phyloP scores from a whole-genome alignment of 2,797 vertebrate species.

The Peromyscus melanophrys region DNA sequence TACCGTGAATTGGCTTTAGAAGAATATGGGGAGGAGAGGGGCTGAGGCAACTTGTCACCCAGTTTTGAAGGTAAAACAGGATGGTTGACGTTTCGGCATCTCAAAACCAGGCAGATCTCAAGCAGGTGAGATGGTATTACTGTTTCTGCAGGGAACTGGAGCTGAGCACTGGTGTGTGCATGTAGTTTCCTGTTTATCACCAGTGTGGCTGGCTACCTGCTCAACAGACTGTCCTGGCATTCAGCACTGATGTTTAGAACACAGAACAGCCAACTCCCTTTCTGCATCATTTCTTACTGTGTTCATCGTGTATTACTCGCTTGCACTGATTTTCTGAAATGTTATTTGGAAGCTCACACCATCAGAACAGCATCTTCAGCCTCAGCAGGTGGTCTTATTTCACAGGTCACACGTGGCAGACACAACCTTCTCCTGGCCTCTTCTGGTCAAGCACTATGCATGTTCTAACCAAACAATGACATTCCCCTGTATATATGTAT shows the following conservation, averaged over 20 bases:
- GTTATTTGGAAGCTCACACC: constrained; percentile 5
- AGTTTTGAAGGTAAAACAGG: constrained; percentile 20
- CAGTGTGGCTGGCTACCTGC: neutral
- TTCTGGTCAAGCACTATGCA: neutral
- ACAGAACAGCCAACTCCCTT: neutral
- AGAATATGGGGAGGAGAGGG: neutral
- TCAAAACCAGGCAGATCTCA: constrained; percentile 22
- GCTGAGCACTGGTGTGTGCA: neutral
- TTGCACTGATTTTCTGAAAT: neutral
- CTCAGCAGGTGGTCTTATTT: constrained; percentile 61
- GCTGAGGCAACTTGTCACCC: constrained; percentile 38
- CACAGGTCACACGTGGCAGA: constrained; percentile 71
- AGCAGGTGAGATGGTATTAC: neutral
- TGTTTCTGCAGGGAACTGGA: neutral
- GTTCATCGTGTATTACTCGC: neutral
- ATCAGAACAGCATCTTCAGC: constrained; percentile 40
- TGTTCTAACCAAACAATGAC: neutral
- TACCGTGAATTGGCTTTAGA: neutral
- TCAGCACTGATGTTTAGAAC: neutral
- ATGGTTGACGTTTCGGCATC: constrained; percentile 13
- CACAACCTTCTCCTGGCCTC: constrained; percentile 8
- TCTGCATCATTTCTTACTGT: neutral
- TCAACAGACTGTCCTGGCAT: neutral
- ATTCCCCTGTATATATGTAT: constrained; percentile 29
- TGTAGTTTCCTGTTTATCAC: neutral